These are phyloP conservation scores for Cyanoderma ruficeps DNA, from an alignment of 2,113 vertebrate genomes.

Conservation along the genomic window DNA sequence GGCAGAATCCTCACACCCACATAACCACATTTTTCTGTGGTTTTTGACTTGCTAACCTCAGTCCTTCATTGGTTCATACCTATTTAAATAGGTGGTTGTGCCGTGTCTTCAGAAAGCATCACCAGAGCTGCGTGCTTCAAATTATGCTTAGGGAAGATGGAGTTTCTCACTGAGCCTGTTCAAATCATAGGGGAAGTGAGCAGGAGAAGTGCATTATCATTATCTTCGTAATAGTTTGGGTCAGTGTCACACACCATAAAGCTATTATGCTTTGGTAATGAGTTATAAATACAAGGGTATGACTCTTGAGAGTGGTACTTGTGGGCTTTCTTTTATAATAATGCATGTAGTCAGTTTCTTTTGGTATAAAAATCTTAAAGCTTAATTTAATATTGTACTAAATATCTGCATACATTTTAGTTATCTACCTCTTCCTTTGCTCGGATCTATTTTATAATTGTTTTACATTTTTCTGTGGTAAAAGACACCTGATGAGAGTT, in stretches of 20 bases:
- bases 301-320: not conserved
- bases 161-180: not conserved
- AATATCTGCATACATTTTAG: not conserved
- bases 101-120: not conserved
- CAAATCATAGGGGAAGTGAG: not conserved
- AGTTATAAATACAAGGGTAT: not conserved
- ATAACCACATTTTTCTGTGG: not conserved
- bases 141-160: not conserved
- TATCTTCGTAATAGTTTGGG: not conserved
- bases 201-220: not conserved
- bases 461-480: not conserved
- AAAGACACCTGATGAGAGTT: not conserved
- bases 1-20: not conserved
- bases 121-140: not conserved
- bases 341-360: not conserved
- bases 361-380: not conserved
- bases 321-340: not conserved
- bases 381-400: not conserved
- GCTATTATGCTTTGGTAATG: not conserved
- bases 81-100: not conserved
- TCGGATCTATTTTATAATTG: not conserved
- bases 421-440: not conserved
- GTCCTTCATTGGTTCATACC: not conserved
- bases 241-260: not conserved
- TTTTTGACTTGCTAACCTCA: not conserved